Conservation (phyloP, 2,888 invertebrate species). For the Acronicta psi region DNA sequence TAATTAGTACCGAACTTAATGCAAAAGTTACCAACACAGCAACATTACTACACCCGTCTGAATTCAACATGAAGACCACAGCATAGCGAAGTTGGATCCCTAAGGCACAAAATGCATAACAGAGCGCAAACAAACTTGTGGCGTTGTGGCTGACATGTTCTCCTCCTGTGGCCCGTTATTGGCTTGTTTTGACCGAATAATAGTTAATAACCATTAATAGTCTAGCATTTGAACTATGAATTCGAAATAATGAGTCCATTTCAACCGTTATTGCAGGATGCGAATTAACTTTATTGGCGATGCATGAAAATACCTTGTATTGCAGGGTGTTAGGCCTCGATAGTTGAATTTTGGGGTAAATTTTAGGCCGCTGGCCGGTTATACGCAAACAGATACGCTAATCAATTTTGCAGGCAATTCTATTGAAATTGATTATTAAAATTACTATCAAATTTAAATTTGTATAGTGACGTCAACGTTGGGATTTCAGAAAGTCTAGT, state of each 20-base stretch:
- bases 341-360: conserved; percentile 5
- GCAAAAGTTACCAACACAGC: conserved; percentile 40
- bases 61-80: conserved; percentile 45
- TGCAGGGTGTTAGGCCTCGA: background rate
- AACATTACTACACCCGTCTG: conserved; percentile 47
- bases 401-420: background rate
- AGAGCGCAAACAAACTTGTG: conserved; percentile 51
- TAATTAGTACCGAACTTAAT: conserved; percentile 51
- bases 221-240: conserved; percentile 22
- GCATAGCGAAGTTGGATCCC: conserved; percentile 53
- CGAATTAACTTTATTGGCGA: conserved; percentile 16
- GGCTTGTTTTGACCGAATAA: conserved; percentile 35
- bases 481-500: too few species aligned
- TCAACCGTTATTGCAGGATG: conserved; percentile 2
- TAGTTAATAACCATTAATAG: conserved; percentile 30
- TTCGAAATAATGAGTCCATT: conserved; percentile 23
- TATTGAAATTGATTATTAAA: background rate
- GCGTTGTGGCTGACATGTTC: conserved; percentile 44
- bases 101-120: conserved; percentile 60
- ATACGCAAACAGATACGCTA: background rate
- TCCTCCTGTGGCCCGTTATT: conserved; percentile 39
- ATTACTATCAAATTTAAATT: too few species aligned
- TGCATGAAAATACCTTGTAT: conserved; percentile 2
- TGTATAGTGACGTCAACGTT: background rate
- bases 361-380: background rate